Conservation (phyloP, 1,140 invertebrate species). For the Theocolax elegans region DNA sequence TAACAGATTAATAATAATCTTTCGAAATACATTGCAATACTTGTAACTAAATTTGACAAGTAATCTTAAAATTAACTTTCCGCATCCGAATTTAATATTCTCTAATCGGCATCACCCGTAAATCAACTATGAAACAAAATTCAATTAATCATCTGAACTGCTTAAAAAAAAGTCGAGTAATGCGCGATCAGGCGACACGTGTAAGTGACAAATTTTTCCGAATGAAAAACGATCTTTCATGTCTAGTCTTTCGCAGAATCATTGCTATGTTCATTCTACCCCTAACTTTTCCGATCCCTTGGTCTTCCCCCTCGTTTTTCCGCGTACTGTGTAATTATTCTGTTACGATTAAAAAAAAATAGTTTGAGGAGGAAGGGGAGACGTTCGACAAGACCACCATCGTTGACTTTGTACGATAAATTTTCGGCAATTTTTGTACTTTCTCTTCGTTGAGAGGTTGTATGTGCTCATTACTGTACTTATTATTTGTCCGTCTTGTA, state of each 20-base stretch:
- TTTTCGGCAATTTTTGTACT: constrained; percentile 35
- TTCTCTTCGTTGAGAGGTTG: not conserved
- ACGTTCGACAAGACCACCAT: constrained; percentile 40
- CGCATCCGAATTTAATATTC: too few species aligned
- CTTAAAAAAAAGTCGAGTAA: too few species aligned
- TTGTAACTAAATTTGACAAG: too few species aligned
- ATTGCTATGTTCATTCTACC: not conserved
- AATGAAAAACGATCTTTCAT: constrained; percentile 20
- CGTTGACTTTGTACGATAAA: constrained; percentile 44
- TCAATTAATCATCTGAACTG: constrained; percentile 7
- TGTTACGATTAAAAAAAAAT: too few species aligned
- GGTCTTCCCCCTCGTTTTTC: not conserved
- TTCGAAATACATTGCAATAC: too few species aligned
- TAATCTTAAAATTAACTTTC: too few species aligned
- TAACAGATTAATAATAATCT: too few species aligned
- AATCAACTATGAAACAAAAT: not conserved
- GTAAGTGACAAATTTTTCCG: constrained; percentile 29
- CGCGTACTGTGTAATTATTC: not conserved
- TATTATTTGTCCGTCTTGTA: constrained; percentile 10
- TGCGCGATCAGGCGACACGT: constrained; percentile 17
- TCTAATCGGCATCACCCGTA: too few species aligned
- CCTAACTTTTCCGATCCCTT: constrained; percentile 8
- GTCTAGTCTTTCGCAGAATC: constrained; percentile 10
- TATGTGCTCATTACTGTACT: constrained; percentile 27
- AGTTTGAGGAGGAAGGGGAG: not conserved